Evolutionary conservation across 1,140 invertebrate species (phyloP).

Genomic region (Drosophila baimaii): DNA sequence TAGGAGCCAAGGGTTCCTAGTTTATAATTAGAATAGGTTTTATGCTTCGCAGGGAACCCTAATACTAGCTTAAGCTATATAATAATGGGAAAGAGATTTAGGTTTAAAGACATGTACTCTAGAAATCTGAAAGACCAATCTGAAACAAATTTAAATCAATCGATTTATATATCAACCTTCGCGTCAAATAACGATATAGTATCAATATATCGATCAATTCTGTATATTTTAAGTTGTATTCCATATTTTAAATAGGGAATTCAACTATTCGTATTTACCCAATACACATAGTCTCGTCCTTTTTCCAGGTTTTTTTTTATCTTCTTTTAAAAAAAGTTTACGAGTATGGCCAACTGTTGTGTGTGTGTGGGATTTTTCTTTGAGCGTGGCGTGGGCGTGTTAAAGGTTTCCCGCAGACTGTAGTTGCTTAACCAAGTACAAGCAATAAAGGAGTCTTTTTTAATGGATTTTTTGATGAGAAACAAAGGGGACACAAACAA

Average conservation of each 20-base stretch:
- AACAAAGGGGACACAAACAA: not conserved
- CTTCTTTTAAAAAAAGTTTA: slow-evolving; percentile 30
- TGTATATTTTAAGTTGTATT: too few relatives aligned
- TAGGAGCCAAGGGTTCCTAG: not conserved
- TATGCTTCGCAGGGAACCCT: not conserved
- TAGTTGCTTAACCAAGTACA: slow-evolving; percentile 47
- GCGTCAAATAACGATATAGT: too few relatives aligned
- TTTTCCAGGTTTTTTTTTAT: slow-evolving; percentile 9
- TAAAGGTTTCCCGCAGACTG: slow-evolving; percentile 19
- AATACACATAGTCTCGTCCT: not conserved
- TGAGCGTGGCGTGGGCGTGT: slow-evolving; percentile 37
- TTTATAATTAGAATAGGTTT: not conserved
- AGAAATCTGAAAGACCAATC: too few relatives aligned
- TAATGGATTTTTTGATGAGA: slow-evolving; percentile 34
- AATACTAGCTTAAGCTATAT: too few relatives aligned
- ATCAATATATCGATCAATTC: too few relatives aligned
- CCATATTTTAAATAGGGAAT: not conserved
- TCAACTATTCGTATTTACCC: not conserved
- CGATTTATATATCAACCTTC: too few relatives aligned
- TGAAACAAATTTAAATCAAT: not conserved
- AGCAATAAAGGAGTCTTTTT: slow-evolving; percentile 49
- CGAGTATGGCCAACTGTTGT: slow-evolving; percentile 15
- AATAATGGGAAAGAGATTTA: too few relatives aligned
- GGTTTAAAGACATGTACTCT: too few relatives aligned
- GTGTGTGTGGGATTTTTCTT: slow-evolving; percentile 4